These are phyloP conservation scores for Heliconius cydno DNA, from an alignment of 2,888 invertebrate genomes.

Conservation along the genomic window DNA sequence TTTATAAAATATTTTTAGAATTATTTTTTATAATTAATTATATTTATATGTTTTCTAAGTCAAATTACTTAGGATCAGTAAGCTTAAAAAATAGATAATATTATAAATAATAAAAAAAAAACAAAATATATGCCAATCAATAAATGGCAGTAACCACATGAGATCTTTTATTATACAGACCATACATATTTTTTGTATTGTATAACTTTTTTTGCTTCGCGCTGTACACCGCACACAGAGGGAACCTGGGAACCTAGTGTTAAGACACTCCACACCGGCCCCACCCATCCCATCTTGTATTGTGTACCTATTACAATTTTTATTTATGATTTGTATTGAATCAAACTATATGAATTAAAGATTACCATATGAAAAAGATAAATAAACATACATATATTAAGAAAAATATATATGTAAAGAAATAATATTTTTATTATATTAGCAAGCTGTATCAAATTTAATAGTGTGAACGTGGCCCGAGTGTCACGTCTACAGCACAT, in stretches of 20 bases:
- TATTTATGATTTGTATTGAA: neutral
- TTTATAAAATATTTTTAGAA: neutral
- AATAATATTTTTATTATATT: constrained; percentile 5
- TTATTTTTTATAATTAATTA: neutral
- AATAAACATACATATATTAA: neutral
- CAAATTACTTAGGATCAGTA: neutral
- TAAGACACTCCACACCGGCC: too few relatives aligned
- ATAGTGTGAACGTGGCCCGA: constrained; percentile 52
- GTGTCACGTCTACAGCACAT: constrained; percentile 53
- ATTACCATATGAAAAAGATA: neutral
- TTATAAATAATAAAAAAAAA: neutral
- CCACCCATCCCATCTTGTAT: too few relatives aligned
- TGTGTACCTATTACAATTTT: neutral
- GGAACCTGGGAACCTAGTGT: too few relatives aligned
- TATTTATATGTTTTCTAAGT: neutral
- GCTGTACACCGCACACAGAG: too few relatives aligned
- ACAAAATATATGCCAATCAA: neutral
- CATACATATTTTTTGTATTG: too few relatives aligned
- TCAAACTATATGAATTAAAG: neutral
- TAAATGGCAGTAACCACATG: too few relatives aligned
- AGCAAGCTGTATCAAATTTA: constrained; percentile 19
- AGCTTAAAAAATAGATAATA: neutral
- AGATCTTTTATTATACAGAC: too few relatives aligned
- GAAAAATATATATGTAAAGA: neutral
- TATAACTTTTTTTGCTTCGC: too few relatives aligned